Evolutionary conservation across 2,888 invertebrate genomes (phyloP).

Genomic region (Carcina quercana): DNA sequence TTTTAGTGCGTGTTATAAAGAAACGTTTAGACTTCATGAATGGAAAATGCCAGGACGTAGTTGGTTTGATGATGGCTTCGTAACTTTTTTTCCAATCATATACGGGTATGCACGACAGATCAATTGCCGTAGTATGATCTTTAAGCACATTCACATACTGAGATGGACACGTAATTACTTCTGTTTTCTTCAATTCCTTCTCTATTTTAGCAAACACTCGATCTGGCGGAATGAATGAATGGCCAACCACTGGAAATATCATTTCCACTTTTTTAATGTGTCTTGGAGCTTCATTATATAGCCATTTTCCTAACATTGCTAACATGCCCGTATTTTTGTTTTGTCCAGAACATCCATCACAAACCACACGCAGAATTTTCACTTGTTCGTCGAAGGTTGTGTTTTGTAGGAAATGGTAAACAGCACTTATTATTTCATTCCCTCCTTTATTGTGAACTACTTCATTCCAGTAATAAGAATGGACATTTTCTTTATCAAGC

Average conservation of each 20-base stretch:
- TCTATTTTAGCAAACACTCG: conserved; percentile 17
- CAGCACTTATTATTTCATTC: conserved; percentile 17
- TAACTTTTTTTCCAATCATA: no score
- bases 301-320: conserved; percentile 18
- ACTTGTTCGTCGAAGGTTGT: conserved; percentile 14
- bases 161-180: conserved; percentile 15
- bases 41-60: no score
- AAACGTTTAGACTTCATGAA: no score
- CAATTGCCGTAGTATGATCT: no score
- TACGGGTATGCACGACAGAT: no score
- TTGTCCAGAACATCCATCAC: conserved; percentile 23
- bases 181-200: conserved; percentile 14
- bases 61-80: no score
- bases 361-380: conserved; percentile 15
- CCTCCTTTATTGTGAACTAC: conserved; percentile 16
- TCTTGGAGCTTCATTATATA: conserved; percentile 1
- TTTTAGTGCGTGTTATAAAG: no score
- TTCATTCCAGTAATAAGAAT: conserved; percentile 23
- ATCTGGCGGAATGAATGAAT: conserved; percentile 19
- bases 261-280: conserved; percentile 17
- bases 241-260: conserved; percentile 20
- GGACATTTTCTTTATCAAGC: conserved; percentile 21
- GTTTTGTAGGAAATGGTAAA: conserved; percentile 15
- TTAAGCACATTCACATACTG: no score
- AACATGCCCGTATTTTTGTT: conserved; percentile 21